Base-by-base conservation (phyloP, 2,797 vertebrate genomes). In the Lithobates pipiens region DNA sequence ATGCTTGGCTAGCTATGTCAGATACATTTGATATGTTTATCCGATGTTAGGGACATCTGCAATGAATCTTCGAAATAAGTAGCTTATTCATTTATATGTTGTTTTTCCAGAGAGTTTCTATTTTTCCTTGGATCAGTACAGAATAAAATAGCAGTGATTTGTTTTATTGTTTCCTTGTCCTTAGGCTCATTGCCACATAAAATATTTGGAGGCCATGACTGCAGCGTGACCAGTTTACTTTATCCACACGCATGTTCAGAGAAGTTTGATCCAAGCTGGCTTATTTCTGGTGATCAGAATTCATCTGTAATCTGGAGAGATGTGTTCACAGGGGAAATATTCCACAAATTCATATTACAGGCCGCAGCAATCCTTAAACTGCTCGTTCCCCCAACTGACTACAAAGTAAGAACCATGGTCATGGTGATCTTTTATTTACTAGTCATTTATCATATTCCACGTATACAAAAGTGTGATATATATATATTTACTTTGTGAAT, bases 291-390 rank as follows among this genome's bases (percentile, higher is more conserved):
- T 4, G 89, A 91, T 21, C 92, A 83, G 85, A 93, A 94, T 82
- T 95, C 95, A 1, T 34, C 88, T 0, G 93, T 95, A 42, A 92
- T 94, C 72, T 92, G 92, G 91, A 95, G 95, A 94, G 89, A 95
- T 88, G 88, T 95, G 34, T 94, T 94, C 86, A 92, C 92, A 16
- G 94, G 92, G 83, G 85, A 87, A 32, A 88, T 90, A 65, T 83
- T 96, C 39, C 93, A 95, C 72, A 91, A 85, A 1, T 96, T 95
- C 84, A 75, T 57, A 76, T 85, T 96, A 76, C 93, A 95, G 1
- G 91, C 93, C 79, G 95, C 94, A 61, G 89, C 93, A 23, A 89
- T 96, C 75, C 90, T 74, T 72, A 90, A 91, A 68, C 89, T 95
- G 71, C 83, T 93, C 32, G 84, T 86, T 72, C 90, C 91, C 57